Conservation (phyloP, 2,888 invertebrate species). For the Dasysyrphus tricinctus region DNA sequence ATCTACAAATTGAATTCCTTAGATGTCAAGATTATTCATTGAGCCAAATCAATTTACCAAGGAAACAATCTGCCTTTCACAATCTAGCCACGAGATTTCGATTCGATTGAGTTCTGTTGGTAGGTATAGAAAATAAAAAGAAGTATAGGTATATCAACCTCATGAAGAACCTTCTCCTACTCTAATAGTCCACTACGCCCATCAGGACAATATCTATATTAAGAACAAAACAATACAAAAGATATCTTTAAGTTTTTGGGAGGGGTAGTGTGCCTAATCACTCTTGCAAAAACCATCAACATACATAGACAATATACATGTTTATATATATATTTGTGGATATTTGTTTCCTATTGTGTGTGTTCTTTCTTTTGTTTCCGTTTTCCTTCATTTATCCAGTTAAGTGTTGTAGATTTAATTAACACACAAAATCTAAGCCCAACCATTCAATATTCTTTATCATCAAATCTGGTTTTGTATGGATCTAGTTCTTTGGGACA, state of each 20-base stretch:
- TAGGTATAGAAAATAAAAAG: background rate
- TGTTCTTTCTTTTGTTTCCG: slow-evolving; percentile 12
- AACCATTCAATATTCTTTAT: slow-evolving; percentile 48
- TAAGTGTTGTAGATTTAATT: slow-evolving; percentile 64
- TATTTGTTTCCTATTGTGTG: background rate
- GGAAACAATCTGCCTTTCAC: slow-evolving; percentile 52
- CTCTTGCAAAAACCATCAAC: slow-evolving; percentile 27
- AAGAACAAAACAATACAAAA: slow-evolving; percentile 25
- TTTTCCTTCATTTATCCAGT: slow-evolving; percentile 18
- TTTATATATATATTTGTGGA: background rate
- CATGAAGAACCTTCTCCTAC: background rate
- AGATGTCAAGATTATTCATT: slow-evolving; percentile 54
- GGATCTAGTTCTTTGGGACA: background rate
- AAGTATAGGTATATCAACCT: background rate
- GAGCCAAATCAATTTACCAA: slow-evolving; percentile 64
- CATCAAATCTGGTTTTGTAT: slow-evolving; percentile 4
- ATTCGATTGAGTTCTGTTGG: slow-evolving; percentile 24
- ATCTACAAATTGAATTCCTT: slow-evolving; percentile 63
- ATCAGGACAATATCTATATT: slow-evolving; percentile 7
- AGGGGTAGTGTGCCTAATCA: slow-evolving; percentile 34
- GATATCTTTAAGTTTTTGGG: slow-evolving; percentile 35
- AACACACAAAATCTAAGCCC: slow-evolving; percentile 41
- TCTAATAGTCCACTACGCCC: background rate
- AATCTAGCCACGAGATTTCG: slow-evolving; percentile 30
- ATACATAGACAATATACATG: background rate